Evolutionary conservation across 1,140 invertebrate species (phyloP), one percentile per base, ranked within the genome.

Genomic region (Polyergus mexicanus): DNA sequence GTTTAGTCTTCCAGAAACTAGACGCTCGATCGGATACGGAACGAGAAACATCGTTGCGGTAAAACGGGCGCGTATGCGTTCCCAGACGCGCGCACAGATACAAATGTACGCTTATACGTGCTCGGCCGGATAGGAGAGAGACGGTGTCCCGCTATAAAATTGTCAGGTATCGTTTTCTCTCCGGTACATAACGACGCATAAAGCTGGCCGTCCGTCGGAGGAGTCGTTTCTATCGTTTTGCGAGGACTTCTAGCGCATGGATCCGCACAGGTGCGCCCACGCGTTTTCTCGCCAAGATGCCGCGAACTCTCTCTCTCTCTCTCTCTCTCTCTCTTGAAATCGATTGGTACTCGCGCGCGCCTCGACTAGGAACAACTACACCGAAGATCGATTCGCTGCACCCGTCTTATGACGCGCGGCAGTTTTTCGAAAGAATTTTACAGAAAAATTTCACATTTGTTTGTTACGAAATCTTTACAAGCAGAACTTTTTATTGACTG

Each of bases 1-100:
- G 63, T 19, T 80, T 76, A 62, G 35, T 85, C 84, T 80, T 80
- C 41, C 76, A 66, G 84, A 85, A 85, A 76, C 51, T 80, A 69
- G 65, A 81, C 51, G 65, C 58, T 80, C 84, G 84, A 85, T 80
- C 65, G 76, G 51, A 78, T 44, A 54, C 47, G 84, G 51, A 69
- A 62, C 76, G 75, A 63, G 74, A 84, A 56, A 84, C 69, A 75
- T 60, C 60, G 69, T 84, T 75, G 80, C 80, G 80, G 69, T 75
- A 75, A 75, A 84, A 84, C 56, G 69, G 51, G 5, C 47, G 69
- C 47, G 35, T 41, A 51, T n/a, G 68, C 62, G 11, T 51, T 25
- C 68, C 22, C 19, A 19, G n/a, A 58, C n/a, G 54, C 44, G 56
- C 19, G 19, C 56, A 41, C 66, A 58, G 19, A 74, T 74, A 58